Percentiles rank a stretch among this genome's conserved stretches.
Evolutionary conservation across 2,888 invertebrate genomes (phyloP).

Genomic region (Scaptomyza cyrtandrae): DNA sequence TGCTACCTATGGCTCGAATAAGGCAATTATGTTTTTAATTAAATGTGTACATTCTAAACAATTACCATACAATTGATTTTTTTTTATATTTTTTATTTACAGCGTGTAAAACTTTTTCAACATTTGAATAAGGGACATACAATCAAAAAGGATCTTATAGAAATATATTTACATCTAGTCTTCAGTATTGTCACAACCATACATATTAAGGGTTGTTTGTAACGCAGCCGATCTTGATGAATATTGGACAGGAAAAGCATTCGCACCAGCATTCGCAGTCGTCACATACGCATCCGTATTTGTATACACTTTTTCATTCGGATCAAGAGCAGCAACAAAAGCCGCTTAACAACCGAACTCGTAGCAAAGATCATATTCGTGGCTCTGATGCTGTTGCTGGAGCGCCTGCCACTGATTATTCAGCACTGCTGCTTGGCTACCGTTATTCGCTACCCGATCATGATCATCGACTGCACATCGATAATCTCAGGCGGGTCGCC

Average conservation of each 20-base stretch:
- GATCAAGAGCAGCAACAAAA: constrained; percentile 15
- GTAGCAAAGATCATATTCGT: constrained; percentile 28
- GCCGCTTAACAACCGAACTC: constrained; percentile 17
- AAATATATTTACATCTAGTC: constrained; percentile 67
- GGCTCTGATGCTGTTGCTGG: constrained; percentile 14
- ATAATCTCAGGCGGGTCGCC: constrained; percentile 35
- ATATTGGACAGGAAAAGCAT: constrained; percentile 81
- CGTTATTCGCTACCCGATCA: constrained; percentile 68
- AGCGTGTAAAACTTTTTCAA: constrained; percentile 20
- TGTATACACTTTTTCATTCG: constrained; percentile 35
- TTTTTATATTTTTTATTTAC: constrained; percentile 5
- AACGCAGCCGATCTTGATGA: constrained; percentile 79
- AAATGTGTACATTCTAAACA: not conserved
- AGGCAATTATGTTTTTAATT: not conserved
- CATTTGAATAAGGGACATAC: constrained; percentile 22
- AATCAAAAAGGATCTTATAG: constrained; percentile 24
- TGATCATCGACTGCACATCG: constrained; percentile 54
- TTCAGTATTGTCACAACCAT: constrained; percentile 43
- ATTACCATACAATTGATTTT: not conserved
- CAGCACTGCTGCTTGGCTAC: constrained; percentile 57
- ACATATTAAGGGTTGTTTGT: constrained; percentile 45
- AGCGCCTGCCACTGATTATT: constrained; percentile 33
- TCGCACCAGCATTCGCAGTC: constrained; percentile 55
- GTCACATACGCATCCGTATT: constrained; percentile 48
- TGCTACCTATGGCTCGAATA: not conserved